phyloP scores from a whole-genome alignment of 2,888 invertebrate species.

The Lapara coniferarum region DNA sequence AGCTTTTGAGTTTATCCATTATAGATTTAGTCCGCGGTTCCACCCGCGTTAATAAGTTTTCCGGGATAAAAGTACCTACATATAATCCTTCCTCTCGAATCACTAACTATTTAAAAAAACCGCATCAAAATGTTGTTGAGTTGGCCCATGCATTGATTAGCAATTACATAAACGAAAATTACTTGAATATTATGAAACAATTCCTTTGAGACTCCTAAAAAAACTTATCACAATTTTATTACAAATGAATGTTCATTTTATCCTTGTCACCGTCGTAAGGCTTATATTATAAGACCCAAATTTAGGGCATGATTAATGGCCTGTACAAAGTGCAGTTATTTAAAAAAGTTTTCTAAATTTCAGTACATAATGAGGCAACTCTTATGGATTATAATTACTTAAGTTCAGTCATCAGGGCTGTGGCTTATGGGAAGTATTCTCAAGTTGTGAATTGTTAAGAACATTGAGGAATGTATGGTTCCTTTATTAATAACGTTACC shows the following conservation, averaged over 20 bases:
- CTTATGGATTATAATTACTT: conserved; percentile 14
- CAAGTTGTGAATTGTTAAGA: conserved; percentile 16
- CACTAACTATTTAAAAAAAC: too few relatives aligned
- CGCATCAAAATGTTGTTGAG: too few relatives aligned
- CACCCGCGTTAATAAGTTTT: too few relatives aligned
- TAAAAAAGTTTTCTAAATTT: conserved; percentile 4
- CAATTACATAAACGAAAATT: too few relatives aligned
- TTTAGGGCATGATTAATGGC: conserved; percentile 10
- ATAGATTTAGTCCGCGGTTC: too few relatives aligned
- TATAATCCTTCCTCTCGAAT: too few relatives aligned
- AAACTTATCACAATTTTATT: too few relatives aligned
- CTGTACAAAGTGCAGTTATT: conserved; percentile 5
- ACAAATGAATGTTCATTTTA: not conserved
- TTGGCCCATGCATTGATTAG: too few relatives aligned
- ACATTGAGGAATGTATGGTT: not conserved
- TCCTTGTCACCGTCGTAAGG: not conserved
- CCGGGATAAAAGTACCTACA: too few relatives aligned
- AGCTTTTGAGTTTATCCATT: too few relatives aligned
- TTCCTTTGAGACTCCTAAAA: too few relatives aligned
- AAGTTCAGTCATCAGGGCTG: conserved; percentile 3
- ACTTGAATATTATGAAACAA: too few relatives aligned
- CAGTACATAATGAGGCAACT: conserved; percentile 1
- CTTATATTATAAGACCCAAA: not conserved
- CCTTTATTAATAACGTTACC: not conserved
- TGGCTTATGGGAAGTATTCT: conserved; percentile 4